A percentile compares a stretch with the other conserved stretches of the same genome.
Evolutionary conservation across 2,888 invertebrate genomes (phyloP).

Genomic region (Busseola fusca): DNA sequence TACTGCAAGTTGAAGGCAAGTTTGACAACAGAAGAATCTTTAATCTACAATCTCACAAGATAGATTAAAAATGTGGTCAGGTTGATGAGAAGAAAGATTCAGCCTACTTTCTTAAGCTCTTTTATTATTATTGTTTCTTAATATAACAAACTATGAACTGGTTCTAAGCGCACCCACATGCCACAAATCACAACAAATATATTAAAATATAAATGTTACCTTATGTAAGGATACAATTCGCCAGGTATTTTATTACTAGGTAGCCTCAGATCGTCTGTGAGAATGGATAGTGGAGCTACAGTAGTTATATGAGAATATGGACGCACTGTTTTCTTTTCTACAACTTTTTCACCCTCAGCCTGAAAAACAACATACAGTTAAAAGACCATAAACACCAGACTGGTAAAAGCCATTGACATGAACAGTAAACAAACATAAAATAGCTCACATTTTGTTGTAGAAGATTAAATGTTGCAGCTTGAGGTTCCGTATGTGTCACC

Average conservation of each 20-base stretch:
- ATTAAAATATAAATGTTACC: slow-evolving; percentile 73
- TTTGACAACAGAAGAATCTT: background rate
- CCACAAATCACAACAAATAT: background rate
- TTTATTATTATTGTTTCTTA: background rate
- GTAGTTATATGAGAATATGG: slow-evolving; percentile 94
- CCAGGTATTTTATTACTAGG: slow-evolving; percentile 91
- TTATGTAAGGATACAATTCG: slow-evolving; percentile 90
- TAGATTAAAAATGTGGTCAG: background rate
- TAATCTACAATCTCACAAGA: background rate
- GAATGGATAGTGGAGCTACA: slow-evolving; percentile 92
- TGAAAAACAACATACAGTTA: slow-evolving; percentile 63
- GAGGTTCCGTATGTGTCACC: slow-evolving; percentile 93
- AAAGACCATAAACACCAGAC: background rate
- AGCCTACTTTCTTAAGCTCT: background rate
- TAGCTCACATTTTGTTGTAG: slow-evolving; percentile 85
- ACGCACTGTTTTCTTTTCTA: slow-evolving; percentile 66
- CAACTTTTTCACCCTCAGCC: slow-evolving; percentile 64
- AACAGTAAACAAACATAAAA: background rate
- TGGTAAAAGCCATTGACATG: background rate
- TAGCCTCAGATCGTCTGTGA: slow-evolving; percentile 92
- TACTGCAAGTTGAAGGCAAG: background rate
- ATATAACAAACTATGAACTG: background rate
- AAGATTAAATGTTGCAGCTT: slow-evolving; percentile 93
- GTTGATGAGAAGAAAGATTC: background rate
- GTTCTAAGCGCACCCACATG: background rate